Evolutionary conservation across 2,113 vertebrate genomes (phyloP).

Genomic region (Pelvicachromis taeniatus): DNA sequence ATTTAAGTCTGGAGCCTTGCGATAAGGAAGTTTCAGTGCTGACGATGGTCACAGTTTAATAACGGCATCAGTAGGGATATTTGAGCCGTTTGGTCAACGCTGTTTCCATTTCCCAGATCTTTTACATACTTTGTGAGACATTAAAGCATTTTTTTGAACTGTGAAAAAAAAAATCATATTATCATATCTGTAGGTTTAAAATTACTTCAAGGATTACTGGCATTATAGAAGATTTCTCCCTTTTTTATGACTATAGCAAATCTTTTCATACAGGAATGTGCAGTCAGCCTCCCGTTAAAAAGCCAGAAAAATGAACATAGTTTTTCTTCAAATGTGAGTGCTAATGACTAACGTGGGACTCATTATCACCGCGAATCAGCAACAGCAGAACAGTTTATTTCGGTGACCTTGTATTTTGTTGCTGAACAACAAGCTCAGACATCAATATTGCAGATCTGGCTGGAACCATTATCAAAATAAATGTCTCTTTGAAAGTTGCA

Average conservation of each 20-base stretch:
- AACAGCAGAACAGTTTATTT: conserved; percentile 13
- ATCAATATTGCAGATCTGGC: background rate
- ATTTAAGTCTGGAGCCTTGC: background rate
- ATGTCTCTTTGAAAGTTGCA: conserved; percentile 3
- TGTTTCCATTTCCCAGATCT: background rate
- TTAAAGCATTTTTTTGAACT: background rate
- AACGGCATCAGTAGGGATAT: background rate
- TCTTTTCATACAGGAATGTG: background rate
- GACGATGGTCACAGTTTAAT: background rate
- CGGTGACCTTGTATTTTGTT: background rate
- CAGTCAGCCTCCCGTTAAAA: background rate
- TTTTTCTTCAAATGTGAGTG: conserved; percentile 1
- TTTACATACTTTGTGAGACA: background rate
- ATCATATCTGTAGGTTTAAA: background rate
- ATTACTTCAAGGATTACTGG: background rate
- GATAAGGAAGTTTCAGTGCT: background rate
- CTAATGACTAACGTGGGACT: conserved; percentile 7
- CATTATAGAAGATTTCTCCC: background rate
- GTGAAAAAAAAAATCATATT: background rate
- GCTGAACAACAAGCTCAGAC: background rate
- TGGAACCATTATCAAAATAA: conserved; percentile 15
- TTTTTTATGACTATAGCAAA: background rate
- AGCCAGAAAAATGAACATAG: background rate
- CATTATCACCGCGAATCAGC: conserved; percentile 1
- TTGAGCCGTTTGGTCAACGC: fast-evolving